Base-by-base conservation (phyloP, 2,113 vertebrate genomes). In the Acrocephalus kingi region DNA sequence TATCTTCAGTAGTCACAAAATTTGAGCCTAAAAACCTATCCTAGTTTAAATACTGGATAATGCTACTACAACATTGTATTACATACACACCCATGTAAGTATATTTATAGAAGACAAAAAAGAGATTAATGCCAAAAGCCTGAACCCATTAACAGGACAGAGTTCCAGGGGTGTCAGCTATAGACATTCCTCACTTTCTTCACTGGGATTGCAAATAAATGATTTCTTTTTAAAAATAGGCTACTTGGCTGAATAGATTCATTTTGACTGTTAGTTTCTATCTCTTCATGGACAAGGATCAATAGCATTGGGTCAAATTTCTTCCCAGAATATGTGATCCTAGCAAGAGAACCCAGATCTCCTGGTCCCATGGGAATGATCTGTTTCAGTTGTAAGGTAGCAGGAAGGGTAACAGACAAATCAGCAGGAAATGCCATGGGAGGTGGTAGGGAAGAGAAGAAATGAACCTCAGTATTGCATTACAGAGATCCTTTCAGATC, bases 81-180 rank as follows among this genome's bases (percentile, higher is more conserved):
- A 21, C 4, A 67, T 3, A 27, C 3, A 25, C 9, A 33, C 4
- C 7, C 11, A 49, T 0, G 0, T 9, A 80, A 35, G 15, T 25
- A 25, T 3, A 41, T 37, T n/a, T 56, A 83, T 1, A 77, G 51
- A 46, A 80, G 30, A 15, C 10, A 55, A 77, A 85, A 89, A 58
- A 27, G 1, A 59, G 9, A 10, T 17, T 81, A 61, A 28, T 30
- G 9, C 10, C 45, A 68, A 85, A 85, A 90, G 30, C 14, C 9
- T n/a, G 16, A 90, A 43, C 7, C 35, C 9, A 43, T 64, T 48
- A 43, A 27, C 7, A 71, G 43, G 25, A 22, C 17, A 37, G 64
- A 74, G 18, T 51, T 82, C 16, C 37, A 79, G 24, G 21, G 8
- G 2, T 64, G 25, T 14, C 85, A 88, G 31, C 33, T 49, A n/a